Evolutionary conservation across 2,888 invertebrate genomes (phyloP).

Genomic region (Alloscopus bannaensis): DNA sequence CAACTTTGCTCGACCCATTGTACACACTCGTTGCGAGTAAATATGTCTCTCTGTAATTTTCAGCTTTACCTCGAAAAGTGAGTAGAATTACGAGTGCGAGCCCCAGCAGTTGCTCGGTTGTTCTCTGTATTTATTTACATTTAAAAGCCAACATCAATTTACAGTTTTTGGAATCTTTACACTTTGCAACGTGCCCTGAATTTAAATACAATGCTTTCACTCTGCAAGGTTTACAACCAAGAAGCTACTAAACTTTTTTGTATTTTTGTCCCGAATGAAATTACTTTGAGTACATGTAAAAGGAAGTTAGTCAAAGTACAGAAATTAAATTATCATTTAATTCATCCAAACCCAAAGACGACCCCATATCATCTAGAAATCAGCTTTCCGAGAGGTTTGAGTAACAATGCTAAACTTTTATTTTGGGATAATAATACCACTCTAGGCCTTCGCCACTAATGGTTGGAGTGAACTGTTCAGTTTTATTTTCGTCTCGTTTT

Average conservation of each 20-base stretch:
- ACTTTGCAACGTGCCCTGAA: conserved; percentile 49
- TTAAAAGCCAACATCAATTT: too few relatives aligned
- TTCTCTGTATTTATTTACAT: too few relatives aligned
- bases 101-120: too few relatives aligned
- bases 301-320: conserved; percentile 15
- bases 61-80: conserved; percentile 15
- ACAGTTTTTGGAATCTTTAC: conserved; percentile 27
- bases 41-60: conserved; percentile 48
- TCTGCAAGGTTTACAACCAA: background rate
- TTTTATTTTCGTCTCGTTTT: background rate
- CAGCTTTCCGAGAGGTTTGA: background rate
- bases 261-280: conserved; percentile 3
- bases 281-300: conserved; percentile 6
- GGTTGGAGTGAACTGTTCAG: background rate
- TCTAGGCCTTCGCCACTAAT: too few relatives aligned
- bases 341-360: conserved; percentile 20
- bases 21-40: conserved; percentile 20
- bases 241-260: conserved; percentile 10
- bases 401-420: too few relatives aligned
- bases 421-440: too few relatives aligned
- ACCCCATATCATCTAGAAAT: background rate
- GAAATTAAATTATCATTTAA: conserved; percentile 58
- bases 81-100: too few relatives aligned
- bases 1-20: conserved; percentile 44
- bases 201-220: conserved; percentile 40